Conservation (phyloP, 2,888 invertebrate genomes). For the Chrysotoxum bicinctum region DNA sequence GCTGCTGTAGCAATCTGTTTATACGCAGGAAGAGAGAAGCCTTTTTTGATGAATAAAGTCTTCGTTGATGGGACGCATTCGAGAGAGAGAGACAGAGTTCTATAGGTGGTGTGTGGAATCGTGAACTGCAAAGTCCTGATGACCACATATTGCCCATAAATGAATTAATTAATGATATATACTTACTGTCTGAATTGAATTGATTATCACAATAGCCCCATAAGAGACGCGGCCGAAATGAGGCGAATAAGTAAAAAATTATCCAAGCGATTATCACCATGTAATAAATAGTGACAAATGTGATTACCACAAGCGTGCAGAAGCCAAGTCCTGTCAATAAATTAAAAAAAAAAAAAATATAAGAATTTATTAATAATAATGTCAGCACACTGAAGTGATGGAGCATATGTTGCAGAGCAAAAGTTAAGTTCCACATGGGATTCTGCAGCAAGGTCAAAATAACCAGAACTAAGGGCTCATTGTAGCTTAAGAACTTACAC, state of each 20-base stretch:
- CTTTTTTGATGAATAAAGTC: slow-evolving; percentile 26
- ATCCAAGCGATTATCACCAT: slow-evolving; percentile 92
- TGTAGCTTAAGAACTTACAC: not conserved
- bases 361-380: slow-evolving; percentile 21
- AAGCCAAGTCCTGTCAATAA: slow-evolving; percentile 85
- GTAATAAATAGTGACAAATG: slow-evolving; percentile 89
- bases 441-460: not conserved
- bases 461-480: not conserved
- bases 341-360: slow-evolving; percentile 19
- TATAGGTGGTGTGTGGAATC: not conserved
- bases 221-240: slow-evolving; percentile 85
- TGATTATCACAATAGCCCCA: slow-evolving; percentile 87
- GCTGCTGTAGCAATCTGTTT: slow-evolving; percentile 86
- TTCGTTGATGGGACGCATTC: slow-evolving; percentile 17
- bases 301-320: slow-evolving; percentile 87
- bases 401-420: not conserved
- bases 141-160: slow-evolving; percentile 54
- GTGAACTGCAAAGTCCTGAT: slow-evolving; percentile 30
- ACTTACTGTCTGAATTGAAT: slow-evolving; percentile 85
- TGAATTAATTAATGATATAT: slow-evolving; percentile 55
- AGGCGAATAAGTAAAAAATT: slow-evolving; percentile 88
- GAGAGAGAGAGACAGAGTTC: not conserved
- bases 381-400: not conserved
- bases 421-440: not conserved
- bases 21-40: slow-evolving; percentile 17